Conservation (phyloP, 2,797 vertebrate species). For the Mus caroli region DNA sequence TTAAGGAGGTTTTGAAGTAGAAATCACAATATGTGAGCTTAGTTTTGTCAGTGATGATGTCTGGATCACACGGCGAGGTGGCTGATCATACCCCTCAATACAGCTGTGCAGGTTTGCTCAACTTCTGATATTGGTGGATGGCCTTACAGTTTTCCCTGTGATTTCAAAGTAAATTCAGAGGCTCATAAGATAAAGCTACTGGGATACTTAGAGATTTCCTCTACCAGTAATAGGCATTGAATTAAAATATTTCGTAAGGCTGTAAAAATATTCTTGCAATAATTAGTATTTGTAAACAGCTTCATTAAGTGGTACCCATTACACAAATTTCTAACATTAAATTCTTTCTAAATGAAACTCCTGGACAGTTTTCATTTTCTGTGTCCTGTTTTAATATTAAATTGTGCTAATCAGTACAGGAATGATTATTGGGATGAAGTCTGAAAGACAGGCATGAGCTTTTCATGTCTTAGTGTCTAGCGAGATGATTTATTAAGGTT, state of each 20-base stretch:
- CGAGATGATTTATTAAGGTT: background rate
- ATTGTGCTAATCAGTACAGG: background rate
- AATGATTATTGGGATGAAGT: slow-evolving; percentile 30
- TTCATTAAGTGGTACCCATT: slow-evolving; percentile 25
- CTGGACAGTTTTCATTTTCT: slow-evolving; percentile 28
- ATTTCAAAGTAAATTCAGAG: slow-evolving; percentile 27
- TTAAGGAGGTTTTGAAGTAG: background rate
- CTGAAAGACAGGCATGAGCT: slow-evolving; percentile 15
- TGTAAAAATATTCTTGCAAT: slow-evolving; percentile 21
- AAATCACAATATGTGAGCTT: background rate
- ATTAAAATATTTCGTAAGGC: slow-evolving; percentile 38
- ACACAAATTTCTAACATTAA: slow-evolving; percentile 33
- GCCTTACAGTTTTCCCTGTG: slow-evolving; percentile 10
- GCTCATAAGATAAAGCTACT: background rate
- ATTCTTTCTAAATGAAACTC: slow-evolving; percentile 12
- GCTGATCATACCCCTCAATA: background rate
- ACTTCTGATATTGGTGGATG: background rate
- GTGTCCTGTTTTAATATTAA: slow-evolving; percentile 6
- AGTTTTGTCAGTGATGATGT: slow-evolving; percentile 25
- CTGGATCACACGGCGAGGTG: background rate
- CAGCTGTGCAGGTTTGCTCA: background rate
- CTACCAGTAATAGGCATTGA: background rate
- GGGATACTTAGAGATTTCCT: background rate
- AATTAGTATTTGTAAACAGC: slow-evolving; percentile 11
- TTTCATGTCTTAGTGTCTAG: slow-evolving; percentile 9